Evolutionary conservation across 2,797 vertebrate species (phyloP).

Genomic region (Gadopsis bispinosus): DNA sequence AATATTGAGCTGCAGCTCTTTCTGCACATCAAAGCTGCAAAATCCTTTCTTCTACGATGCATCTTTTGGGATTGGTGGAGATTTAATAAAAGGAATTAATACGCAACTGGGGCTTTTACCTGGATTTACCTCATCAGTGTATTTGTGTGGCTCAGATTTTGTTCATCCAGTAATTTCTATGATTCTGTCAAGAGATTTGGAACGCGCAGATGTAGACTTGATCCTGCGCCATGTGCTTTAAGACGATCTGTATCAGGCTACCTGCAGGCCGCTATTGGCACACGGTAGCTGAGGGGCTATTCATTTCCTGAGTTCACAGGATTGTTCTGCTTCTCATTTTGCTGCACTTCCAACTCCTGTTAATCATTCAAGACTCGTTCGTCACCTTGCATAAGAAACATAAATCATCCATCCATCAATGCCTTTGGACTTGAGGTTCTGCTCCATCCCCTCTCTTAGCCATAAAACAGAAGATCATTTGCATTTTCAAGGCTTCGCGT

Average conservation of each 20-base stretch:
- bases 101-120: conserved; percentile 11
- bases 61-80: conserved; percentile 20
- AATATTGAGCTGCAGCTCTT: conserved; percentile 23
- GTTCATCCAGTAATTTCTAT: conserved; percentile 6
- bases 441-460: neutral
- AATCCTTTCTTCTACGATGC: conserved; percentile 14
- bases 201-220: neutral
- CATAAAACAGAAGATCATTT: conserved; percentile 7
- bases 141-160: neutral
- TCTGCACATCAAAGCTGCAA: conserved; percentile 33
- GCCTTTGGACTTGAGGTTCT: neutral
- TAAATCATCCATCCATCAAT: conserved; percentile 9
- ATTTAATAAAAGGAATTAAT: conserved; percentile 48
- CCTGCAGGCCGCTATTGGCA: conserved; percentile 2
- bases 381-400: conserved; percentile 16
- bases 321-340: conserved; percentile 8
- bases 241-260: conserved; percentile 5
- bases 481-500: conserved; percentile 21
- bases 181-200: neutral
- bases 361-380: conserved; percentile 22
- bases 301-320: conserved; percentile 37
- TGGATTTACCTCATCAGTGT: conserved; percentile 10
- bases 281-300: conserved; percentile 31
- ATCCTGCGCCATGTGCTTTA: conserved; percentile 4
- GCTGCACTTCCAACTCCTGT: neutral